phyloP scores from a whole-genome alignment of 2,888 invertebrate genomes.

The Cheilosia scutellata region DNA sequence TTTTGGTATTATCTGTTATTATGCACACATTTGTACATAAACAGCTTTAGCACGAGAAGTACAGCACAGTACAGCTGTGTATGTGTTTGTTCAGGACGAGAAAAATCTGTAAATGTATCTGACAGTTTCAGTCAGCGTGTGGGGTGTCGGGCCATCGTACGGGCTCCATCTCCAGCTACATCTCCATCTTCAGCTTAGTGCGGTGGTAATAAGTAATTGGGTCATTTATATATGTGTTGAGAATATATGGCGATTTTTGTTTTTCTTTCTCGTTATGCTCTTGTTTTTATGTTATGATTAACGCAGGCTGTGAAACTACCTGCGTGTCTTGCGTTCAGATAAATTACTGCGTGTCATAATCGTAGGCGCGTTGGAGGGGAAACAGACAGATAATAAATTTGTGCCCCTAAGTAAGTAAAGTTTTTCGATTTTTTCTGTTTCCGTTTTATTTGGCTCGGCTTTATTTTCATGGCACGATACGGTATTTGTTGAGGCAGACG shows the following conservation, averaged over 20 bases:
- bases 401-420: constrained; percentile 48
- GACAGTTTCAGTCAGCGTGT: constrained; percentile 51
- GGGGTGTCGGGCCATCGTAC: not conserved
- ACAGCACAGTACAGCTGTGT: constrained; percentile 54
- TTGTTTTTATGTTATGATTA: constrained; percentile 60
- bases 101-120: constrained; percentile 47
- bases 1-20: constrained; percentile 65
- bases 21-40: constrained; percentile 48
- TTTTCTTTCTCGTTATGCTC: constrained; percentile 13
- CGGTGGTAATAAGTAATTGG: constrained; percentile 64
- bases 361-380: constrained; percentile 23
- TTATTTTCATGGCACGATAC: constrained; percentile 1
- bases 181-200: constrained; percentile 3
- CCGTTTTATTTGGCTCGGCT: not conserved
- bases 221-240: constrained; percentile 56
- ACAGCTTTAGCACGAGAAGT: constrained; percentile 12
- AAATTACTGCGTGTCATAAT: constrained; percentile 65
- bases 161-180: no score
- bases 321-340: constrained; percentile 68
- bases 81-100: constrained; percentile 33
- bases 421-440: constrained; percentile 33
- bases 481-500: not conserved
- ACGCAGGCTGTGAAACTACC: constrained; percentile 63
- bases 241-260: constrained; percentile 16
- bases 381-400: constrained; percentile 63